Base-by-base conservation (phyloP, 2,113 vertebrate species). In the Bos javanicus region DNA sequence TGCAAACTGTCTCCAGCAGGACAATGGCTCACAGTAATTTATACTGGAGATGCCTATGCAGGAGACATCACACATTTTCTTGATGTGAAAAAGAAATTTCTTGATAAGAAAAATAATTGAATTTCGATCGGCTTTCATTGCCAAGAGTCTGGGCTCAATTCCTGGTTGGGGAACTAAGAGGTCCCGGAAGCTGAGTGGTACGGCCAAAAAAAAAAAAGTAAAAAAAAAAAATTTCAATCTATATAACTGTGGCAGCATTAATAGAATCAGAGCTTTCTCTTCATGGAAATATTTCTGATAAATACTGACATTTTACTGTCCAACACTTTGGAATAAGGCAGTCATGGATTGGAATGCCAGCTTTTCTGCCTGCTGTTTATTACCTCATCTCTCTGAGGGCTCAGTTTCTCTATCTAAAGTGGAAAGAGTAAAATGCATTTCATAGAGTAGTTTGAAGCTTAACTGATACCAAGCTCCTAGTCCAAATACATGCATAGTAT, bases 201-300 rank as follows among this genome's bases (percentile, higher is more conserved):
- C 0, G 5, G 46, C 78, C 9, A 67, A 71, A 36, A 67, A 67
- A n/a, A 39, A 39, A 39, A 67, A 39, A 2, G 4, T 5, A 30
- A 30, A 80, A 21, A 56, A 43, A 36, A 76, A 83, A 64, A 16
- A 64, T 95, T 89, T 98, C 19, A 25, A 46, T 89, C 19, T 89
- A 3, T 89, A 59, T 64, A 78, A 83, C 28, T 5, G 30, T 88
- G 60, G 14, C 13, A 88, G 28, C 6, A 52, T 91, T 93, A 96
- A 57, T 13, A 96, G 43, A 97, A 94, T 89, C 91, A 82, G 39
- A 56, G n/a, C n/a, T 60, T 97, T 96, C n/a, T 96, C n/a, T 88
- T 95, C 36, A 33, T 43, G 33, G 67, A 87, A 89, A 71, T 96
- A 83, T 81, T 95, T 96, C 59, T 93, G 78, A 93, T 91, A 89